Evolutionary conservation across 2,888 invertebrate species (phyloP).

Genomic region (Clusia tigrina): DNA sequence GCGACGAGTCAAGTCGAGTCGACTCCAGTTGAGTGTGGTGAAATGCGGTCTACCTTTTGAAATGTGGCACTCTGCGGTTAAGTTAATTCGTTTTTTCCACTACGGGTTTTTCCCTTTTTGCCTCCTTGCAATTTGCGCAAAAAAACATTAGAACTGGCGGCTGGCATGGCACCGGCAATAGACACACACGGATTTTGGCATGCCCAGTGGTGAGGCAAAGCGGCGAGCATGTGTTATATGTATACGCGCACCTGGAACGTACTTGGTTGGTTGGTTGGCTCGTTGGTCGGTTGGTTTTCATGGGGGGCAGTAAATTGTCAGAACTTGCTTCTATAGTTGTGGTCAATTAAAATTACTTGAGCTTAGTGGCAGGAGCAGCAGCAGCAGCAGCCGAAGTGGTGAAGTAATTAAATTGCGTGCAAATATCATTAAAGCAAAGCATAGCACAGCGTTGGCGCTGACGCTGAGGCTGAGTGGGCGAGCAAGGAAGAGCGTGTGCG

Average conservation of each 20-base stretch:
- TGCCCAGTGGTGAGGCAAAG: neutral
- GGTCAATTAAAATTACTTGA: slow-evolving; percentile 16
- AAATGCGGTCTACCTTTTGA: slow-evolving; percentile 20
- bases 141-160: neutral
- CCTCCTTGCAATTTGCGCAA: neutral
- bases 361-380: slow-evolving; percentile 5
- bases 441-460: neutral
- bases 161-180: too few relatives aligned
- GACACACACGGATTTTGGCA: neutral
- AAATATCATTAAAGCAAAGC: neutral
- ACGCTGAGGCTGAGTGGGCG: neutral
- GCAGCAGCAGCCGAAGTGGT: too few relatives aligned
- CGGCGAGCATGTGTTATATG: neutral
- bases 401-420: slow-evolving; percentile 12
- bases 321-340: slow-evolving; percentile 6
- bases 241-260: too few relatives aligned
- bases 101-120: neutral
- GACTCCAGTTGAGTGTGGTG: neutral
- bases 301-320: too few relatives aligned
- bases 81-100: slow-evolving; percentile 1
- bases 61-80: slow-evolving; percentile 11
- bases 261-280: too few relatives aligned
- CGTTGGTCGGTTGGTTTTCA: too few relatives aligned
- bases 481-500: neutral
- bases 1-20: too few relatives aligned